These are phyloP conservation scores for Drosophila prolongata DNA, from an alignment of 2,888 invertebrate genomes.

Conservation along the genomic window DNA sequence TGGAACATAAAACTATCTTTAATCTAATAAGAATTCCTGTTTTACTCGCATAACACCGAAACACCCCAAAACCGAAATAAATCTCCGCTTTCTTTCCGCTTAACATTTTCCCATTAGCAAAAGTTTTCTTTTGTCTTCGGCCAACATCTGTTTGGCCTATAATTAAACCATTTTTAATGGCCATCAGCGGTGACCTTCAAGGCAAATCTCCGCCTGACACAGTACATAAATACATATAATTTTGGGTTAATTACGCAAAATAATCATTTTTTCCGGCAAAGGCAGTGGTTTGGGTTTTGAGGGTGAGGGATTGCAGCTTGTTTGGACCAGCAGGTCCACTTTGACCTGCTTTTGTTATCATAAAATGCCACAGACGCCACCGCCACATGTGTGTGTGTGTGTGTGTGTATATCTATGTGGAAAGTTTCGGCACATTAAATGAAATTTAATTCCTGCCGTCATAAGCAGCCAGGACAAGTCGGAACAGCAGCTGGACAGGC, in stretches of 20 bases:
- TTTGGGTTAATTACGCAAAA: conserved; percentile 74
- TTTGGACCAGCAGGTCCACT: conserved; percentile 35
- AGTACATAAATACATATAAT: conserved; percentile 63
- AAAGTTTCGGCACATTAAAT: conserved; percentile 77
- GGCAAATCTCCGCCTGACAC: conserved; percentile 46
- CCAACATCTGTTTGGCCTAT: conserved; percentile 41
- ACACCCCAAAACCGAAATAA: not conserved
- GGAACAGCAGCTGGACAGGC: conserved; percentile 68
- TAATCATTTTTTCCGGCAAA: conserved; percentile 68
- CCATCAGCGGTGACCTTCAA: conserved; percentile 56
- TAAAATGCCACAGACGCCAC: conserved; percentile 61
- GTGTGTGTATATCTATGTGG: conserved; percentile 55
- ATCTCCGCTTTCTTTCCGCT: not conserved
- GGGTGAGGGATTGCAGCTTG: conserved; percentile 10
- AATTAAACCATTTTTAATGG: conserved; percentile 52
- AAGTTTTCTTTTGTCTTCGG: conserved; percentile 35
- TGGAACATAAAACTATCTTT: too few relatives aligned
- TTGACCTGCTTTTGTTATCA: conserved; percentile 76
- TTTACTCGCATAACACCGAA: too few relatives aligned
- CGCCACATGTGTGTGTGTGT: conserved; percentile 28
- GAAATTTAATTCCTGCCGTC: conserved; percentile 79
- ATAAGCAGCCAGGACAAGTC: conserved; percentile 63
- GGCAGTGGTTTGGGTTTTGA: not conserved
- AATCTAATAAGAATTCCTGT: too few relatives aligned
- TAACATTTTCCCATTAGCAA: conserved; percentile 21